phyloP scores from a whole-genome alignment of 2,113 vertebrate genomes.

The Typhlomys cinereus region DNA sequence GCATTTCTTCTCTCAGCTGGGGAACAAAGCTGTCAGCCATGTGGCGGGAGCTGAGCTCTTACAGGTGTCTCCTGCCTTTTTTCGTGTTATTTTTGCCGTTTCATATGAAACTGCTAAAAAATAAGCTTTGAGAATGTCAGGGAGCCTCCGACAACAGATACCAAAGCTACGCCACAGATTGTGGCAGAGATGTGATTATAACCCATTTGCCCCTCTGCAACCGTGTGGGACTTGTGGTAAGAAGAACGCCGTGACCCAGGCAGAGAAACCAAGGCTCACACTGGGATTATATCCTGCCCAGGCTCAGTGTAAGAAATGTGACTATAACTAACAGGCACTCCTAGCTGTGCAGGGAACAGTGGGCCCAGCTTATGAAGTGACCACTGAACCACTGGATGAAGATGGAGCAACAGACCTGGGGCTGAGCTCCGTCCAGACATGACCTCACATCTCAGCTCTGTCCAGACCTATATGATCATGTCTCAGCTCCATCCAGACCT shows the following conservation, averaged over 20 bases:
- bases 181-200: neutral
- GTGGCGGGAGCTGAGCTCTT: constrained; percentile 21
- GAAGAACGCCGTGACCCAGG: neutral
- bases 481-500: too few relatives aligned
- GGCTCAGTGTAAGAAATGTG: neutral
- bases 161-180: too few relatives aligned
- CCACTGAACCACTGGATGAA: too few relatives aligned
- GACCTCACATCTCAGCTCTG: too few relatives aligned
- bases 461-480: too few relatives aligned
- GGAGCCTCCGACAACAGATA: too few relatives aligned
- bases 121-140: neutral
- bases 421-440: too few relatives aligned
- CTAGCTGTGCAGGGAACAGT: too few relatives aligned
- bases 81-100: neutral
- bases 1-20: constrained; percentile 27
- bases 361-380: too few relatives aligned
- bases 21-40: constrained; percentile 43
- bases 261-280: neutral
- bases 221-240: neutral
- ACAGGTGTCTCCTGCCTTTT: constrained; percentile 16
- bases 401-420: too few relatives aligned
- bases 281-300: neutral
- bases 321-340: too few relatives aligned
- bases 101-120: constrained; percentile 29
- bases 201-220: neutral